phyloP scores from a whole-genome alignment of 2,888 invertebrate species.

The Phyllotreta cruciferae region DNA sequence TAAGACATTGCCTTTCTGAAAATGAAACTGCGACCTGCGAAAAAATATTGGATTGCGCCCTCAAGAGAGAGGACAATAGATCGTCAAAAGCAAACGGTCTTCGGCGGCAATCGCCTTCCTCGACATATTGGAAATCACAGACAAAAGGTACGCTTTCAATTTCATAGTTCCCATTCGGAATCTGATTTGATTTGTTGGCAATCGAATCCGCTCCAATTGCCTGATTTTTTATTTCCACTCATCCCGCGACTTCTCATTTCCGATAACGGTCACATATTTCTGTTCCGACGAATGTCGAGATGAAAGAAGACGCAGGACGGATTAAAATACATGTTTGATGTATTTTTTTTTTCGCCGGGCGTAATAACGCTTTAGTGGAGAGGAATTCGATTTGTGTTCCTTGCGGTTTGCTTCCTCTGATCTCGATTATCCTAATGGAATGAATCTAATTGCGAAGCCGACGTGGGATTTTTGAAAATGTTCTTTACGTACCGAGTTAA shows the following conservation, averaged over 20 bases:
- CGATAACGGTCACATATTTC: slow-evolving; percentile 35
- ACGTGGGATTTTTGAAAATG: too few species aligned
- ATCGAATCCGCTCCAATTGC: slow-evolving; percentile 52
- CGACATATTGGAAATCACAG: slow-evolving; percentile 53
- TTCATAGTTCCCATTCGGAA: slow-evolving; percentile 48
- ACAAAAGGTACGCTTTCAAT: slow-evolving; percentile 54
- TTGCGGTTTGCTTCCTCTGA: too few species aligned
- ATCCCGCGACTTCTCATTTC: slow-evolving; percentile 33
- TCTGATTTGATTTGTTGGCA: slow-evolving; percentile 54
- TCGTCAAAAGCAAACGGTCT: slow-evolving; percentile 48
- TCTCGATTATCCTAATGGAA: too few species aligned
- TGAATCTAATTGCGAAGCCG: too few species aligned
- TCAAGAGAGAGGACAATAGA: slow-evolving; percentile 48
- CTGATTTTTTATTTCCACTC: slow-evolving; percentile 44
- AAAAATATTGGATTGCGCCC: slow-evolving; percentile 51
- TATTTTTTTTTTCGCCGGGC: slow-evolving; percentile 2
- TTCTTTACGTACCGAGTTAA: too few species aligned
- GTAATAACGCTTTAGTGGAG: too few species aligned
- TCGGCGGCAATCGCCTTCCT: slow-evolving; percentile 50
- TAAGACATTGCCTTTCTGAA: slow-evolving; percentile 42
- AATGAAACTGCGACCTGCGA: slow-evolving; percentile 46
- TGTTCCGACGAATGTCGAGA: slow-evolving; percentile 18
- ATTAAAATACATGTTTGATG: slow-evolving; percentile 27
- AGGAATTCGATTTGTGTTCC: too few species aligned
- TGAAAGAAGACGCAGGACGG: slow-evolving; percentile 14